A percentile compares a stretch with the other conserved stretches of the same genome.
Evolutionary conservation across 2,888 invertebrate genomes (phyloP).

Genomic region (Sarcophaga subvicina): DNA sequence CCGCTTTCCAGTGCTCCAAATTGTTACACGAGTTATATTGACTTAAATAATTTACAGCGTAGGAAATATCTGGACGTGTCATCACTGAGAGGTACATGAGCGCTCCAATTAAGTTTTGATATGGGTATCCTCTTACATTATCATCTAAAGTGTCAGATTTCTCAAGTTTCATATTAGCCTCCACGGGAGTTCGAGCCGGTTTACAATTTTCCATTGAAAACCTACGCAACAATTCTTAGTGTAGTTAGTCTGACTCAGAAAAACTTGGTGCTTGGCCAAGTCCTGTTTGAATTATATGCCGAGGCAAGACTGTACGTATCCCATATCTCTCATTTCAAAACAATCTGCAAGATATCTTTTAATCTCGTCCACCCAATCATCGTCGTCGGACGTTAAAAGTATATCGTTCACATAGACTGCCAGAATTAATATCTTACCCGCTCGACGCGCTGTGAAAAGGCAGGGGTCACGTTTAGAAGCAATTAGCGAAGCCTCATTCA

Average conservation of each 20-base stretch:
- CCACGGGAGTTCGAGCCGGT: conserved; percentile 53
- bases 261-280: conserved; percentile 14
- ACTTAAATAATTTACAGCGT: too few relatives aligned
- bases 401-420: conserved; percentile 68
- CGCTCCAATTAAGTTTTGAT: too few relatives aligned
- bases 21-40: too few relatives aligned
- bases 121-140: too few relatives aligned
- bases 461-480: conserved; percentile 51
- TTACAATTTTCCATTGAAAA: conserved; percentile 60
- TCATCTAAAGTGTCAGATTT: background rate
- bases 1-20: too few relatives aligned
- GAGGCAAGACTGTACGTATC: conserved; percentile 7
- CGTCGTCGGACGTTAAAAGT: conserved; percentile 62
- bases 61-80: too few relatives aligned
- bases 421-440: conserved; percentile 16
- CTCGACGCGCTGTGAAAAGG: too few relatives aligned
- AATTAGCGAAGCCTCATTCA: conserved; percentile 51
- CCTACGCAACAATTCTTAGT: conserved; percentile 43
- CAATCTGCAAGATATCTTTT: conserved; percentile 47
- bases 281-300: conserved; percentile 62
- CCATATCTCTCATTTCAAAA: conserved; percentile 19
- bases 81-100: too few relatives aligned
- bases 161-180: conserved; percentile 38
- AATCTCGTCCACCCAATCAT: conserved; percentile 37
- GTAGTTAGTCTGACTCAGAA: conserved; percentile 44